Base-by-base conservation (phyloP, 2,888 invertebrate species). In the Malthinus flaveolus region DNA sequence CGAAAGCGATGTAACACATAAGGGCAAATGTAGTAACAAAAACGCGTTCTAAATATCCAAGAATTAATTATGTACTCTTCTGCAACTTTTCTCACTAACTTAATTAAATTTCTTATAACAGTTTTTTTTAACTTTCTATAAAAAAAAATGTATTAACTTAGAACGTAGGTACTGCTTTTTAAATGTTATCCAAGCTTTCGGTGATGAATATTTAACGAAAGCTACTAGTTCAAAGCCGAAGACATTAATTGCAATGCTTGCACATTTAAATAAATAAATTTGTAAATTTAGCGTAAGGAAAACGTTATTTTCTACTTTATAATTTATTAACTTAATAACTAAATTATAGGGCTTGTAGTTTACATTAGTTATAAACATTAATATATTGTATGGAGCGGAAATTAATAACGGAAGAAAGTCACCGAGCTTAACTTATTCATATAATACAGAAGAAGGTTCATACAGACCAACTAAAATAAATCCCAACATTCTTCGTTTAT, bases 331-430 rank as follows among this genome's bases (percentile, higher is more conserved):
- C 32, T 46, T 52, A 46, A 46, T 52, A 52, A 35, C 52, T 46
- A 46, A 52, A 52, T 46, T 44, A 34, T 34, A 10, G 23, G 36
- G 45, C 52, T 10, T 12, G 36, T 35, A 36, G 35, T 31, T 46
- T 11, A 31, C 15, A 32, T 7, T 36, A 52, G 35, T 46, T 52
- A 35, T 52, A 46, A 52, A 36, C 46, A 45, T n/a, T 32, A 37
- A 32, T 23, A 51, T 10, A 32, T 44, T 10, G 35, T 36, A 45
- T 52, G 34, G 34, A 46, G 12, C 36, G 52, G 52, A 46, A 52
- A 46, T 46, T 52, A 46, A 46, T 51, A 46, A 32, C 32, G 52
- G 52, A 52, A 52, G 52, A 46, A 51, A 42, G 39, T 42, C 39
- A 42, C 39, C 39, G 15, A 23, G 39, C 15, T 23, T 42, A 13